Evolutionary conservation across 37 sponge, comb jelly and placozoan species (phyloP), one percentile per base, ranked within the genome.

Genomic region (Halisarca cf. caerulea): DNA sequence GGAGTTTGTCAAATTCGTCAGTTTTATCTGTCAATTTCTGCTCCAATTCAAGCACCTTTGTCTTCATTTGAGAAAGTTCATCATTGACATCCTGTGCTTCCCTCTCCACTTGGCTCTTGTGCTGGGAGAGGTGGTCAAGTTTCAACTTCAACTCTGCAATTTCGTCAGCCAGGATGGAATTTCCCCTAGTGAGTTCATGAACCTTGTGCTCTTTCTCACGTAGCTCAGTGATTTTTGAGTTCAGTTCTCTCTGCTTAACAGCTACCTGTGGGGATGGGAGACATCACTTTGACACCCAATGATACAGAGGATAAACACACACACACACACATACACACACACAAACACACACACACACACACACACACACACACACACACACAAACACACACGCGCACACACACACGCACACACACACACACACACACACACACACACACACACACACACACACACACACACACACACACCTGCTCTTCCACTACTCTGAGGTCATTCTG

Each of bases 371-470:
- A 23, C 64, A 28, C 64, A 28, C 64, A 28, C 64, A 28, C 64
- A 23, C 30, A 61, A 7, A 28, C 64, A 23, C 64, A 23, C 30
- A 61, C 30, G 17, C 35, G 17, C 35, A 27, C 69, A 68, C 69
- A 7, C 69, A 6, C 33, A 6, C 69, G 17, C 33, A 68, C 51
- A 47, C 51, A 47, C 51, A 47, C 51, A 47, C 51, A 47, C 51
- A 47, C 51, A 47, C 51, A 47, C 51, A 47, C 51, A 47, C 51
- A 47, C 51, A 4, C 69, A 6, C 69, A 27, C 33, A 62, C 64
- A 62, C 64, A 62, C 64, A 62, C 64, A 30, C 25, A 62, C 64
- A 62, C 30, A 62, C 69, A 6, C 69, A 34, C 69, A 27, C 69
- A 27, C 69, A 6, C 69, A 6, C 35, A 4, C 4, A 6, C 33